Conservation (phyloP, 64 coral and sea anemone genomes). For the Actinia tenebrosa region DNA sequence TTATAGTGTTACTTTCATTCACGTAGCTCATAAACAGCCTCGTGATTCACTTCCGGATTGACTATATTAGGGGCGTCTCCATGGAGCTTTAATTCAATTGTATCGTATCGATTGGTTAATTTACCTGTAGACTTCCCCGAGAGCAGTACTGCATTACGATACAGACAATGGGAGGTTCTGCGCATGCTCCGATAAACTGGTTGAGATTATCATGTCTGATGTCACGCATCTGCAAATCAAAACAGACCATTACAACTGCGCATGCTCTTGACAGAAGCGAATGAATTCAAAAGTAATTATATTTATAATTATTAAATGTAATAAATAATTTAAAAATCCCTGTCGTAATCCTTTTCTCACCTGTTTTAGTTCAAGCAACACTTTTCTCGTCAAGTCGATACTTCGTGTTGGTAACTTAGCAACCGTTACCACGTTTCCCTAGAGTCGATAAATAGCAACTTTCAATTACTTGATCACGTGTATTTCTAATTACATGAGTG, state of each 20-base stretch:
- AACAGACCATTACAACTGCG: not conserved
- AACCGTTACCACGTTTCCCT: slow-evolving; percentile 46
- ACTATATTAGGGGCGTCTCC: too few relatives aligned
- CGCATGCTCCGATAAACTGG: slow-evolving; percentile 90
- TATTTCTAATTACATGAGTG: too few relatives aligned
- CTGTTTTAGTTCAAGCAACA: slow-evolving; percentile 69
- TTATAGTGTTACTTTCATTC: too few relatives aligned
- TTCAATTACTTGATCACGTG: not conserved
- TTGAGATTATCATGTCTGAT: slow-evolving; percentile 93
- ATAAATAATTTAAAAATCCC: too few relatives aligned
- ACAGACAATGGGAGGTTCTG: slow-evolving; percentile 85
- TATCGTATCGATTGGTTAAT: not conserved
- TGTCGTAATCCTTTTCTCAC: not conserved
- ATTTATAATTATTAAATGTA: too few relatives aligned
- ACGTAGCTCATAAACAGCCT: too few relatives aligned
- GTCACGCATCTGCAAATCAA: slow-evolving; percentile 57
- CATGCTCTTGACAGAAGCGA: too few relatives aligned
- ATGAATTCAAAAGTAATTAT: too few relatives aligned
- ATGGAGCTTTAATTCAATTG: too few relatives aligned
- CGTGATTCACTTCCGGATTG: too few relatives aligned
- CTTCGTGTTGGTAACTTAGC: slow-evolving; percentile 52
- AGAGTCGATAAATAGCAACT: not conserved
- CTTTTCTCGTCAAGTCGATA: slow-evolving; percentile 71
- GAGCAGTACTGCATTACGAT: slow-evolving; percentile 90
- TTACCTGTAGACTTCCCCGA: slow-evolving; percentile 93